phyloP scores from a whole-genome alignment of 1,140 invertebrate species.

The Heterodera carotae region DNA sequence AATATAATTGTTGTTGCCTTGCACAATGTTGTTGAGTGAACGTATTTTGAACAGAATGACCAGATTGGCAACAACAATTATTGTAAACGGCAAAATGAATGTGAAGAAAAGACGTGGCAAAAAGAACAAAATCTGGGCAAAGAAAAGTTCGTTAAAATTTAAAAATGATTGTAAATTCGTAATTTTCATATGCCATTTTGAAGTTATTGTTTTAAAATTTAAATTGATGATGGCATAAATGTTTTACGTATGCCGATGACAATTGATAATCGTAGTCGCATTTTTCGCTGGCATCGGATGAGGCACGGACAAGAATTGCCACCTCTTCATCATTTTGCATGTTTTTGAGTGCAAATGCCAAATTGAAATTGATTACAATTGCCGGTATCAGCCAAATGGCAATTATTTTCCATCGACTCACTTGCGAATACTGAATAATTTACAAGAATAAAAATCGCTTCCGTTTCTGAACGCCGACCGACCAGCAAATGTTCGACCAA shows the following conservation, averaged over 20 bases:
- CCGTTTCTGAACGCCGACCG: too few relatives aligned
- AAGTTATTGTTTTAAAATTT: too few relatives aligned
- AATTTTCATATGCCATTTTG: neutral
- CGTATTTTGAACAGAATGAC: constrained; percentile 14
- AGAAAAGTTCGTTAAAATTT: constrained; percentile 1
- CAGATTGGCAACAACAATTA: constrained; percentile 14
- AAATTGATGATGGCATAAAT: too few relatives aligned
- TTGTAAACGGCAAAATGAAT: constrained; percentile 18
- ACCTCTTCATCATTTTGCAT: neutral
- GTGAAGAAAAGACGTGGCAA: constrained; percentile 20
- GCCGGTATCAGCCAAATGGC: neutral
- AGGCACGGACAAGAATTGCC: neutral
- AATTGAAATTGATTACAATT: constrained; percentile 15
- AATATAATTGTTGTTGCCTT: neutral
- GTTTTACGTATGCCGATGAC: neutral
- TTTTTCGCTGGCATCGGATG: neutral
- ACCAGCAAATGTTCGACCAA: too few relatives aligned
- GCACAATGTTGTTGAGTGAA: constrained; percentile 2
- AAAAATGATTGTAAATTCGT: neutral
- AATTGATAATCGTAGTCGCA: neutral
- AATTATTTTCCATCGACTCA: constrained; percentile 21
- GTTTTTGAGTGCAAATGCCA: constrained; percentile 1
- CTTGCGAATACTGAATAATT: neutral
- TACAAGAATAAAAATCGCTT: too few relatives aligned
- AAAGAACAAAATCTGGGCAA: constrained; percentile 14